A percentile compares a stretch with the other conserved stretches of the same genome.
These are phyloP conservation scores for Desmodus rotundus DNA, from an alignment of 2,113 vertebrate species.

Conservation along the genomic window DNA sequence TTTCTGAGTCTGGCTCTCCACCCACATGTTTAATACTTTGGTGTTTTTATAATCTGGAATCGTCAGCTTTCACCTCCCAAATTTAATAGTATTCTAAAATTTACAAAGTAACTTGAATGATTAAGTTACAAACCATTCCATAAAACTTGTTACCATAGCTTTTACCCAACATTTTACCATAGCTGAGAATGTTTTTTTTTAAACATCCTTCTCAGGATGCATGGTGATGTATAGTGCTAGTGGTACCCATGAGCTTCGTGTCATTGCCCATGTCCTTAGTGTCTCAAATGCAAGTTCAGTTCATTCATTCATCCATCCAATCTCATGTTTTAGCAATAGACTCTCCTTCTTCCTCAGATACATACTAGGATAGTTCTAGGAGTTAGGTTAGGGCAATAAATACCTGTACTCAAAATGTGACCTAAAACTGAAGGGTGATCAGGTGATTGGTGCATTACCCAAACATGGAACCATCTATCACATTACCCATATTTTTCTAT, in stretches of 20 bases:
- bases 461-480: background rate
- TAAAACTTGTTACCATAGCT: background rate
- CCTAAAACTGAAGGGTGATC: background rate
- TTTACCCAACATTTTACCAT: background rate
- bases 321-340: background rate
- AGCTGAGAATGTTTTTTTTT: background rate
- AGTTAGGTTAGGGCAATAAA: background rate
- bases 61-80: background rate
- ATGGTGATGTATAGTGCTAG: background rate
- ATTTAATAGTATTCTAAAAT: constrained; percentile 14
- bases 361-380: background rate
- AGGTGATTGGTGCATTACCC: background rate
- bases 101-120: background rate
- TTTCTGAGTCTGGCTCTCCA: too few species aligned
- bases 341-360: background rate
- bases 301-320: background rate
- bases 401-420: background rate
- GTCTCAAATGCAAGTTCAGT: background rate
- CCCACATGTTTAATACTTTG: background rate
- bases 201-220: background rate
- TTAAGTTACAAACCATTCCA: background rate
- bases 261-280: background rate
- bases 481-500: background rate
- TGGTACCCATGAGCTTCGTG: background rate
- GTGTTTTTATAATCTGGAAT: constrained; percentile 1